These are phyloP conservation scores for Leptothorax acervorum DNA, from an alignment of 2,888 invertebrate genomes.

Conservation along the genomic window DNA sequence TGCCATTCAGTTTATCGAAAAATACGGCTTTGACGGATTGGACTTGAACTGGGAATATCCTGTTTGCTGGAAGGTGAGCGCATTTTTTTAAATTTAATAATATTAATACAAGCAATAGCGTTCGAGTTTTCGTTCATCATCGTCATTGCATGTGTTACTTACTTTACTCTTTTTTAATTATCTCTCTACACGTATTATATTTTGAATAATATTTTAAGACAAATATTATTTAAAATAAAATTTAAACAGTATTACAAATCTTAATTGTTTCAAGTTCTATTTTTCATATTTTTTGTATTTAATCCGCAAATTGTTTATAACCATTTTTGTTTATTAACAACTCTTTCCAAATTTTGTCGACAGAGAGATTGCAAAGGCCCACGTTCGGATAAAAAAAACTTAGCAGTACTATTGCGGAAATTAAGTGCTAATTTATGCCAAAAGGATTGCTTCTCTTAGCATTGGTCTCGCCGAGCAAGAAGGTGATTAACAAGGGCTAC, in stretches of 20 bases:
- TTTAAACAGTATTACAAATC: neutral
- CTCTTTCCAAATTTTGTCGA: neutral
- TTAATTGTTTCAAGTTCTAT: neutral
- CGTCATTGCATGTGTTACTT: no score
- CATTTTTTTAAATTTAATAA: neutral
- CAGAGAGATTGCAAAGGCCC: slow-evolving; percentile 95
- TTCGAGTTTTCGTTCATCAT: neutral
- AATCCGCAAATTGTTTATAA: neutral
- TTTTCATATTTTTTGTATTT: neutral
- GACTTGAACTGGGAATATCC: slow-evolving; percentile 99
- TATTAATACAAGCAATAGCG: neutral
- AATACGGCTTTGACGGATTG: slow-evolving; percentile 95
- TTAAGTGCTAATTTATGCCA: slow-evolving; percentile 89
- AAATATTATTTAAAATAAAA: no score
- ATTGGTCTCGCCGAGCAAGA: slow-evolving; percentile 95
- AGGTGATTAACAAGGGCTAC: slow-evolving; percentile 94
- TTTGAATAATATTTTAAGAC: neutral
- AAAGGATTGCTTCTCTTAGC: slow-evolving; percentile 91
- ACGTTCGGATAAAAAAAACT: slow-evolving; percentile 93
- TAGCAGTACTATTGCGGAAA: slow-evolving; percentile 91
- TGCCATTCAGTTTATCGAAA: slow-evolving; percentile 91
- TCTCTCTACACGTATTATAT: neutral
- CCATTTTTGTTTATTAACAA: neutral
- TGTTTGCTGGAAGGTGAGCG: slow-evolving; percentile 92
- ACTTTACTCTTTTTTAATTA: neutral